A percentile compares a stretch with the other conserved stretches of the same genome.
Evolutionary conservation across 2,888 invertebrate genomes (phyloP).

Genomic region (Zaprionus obscuricornis): DNA sequence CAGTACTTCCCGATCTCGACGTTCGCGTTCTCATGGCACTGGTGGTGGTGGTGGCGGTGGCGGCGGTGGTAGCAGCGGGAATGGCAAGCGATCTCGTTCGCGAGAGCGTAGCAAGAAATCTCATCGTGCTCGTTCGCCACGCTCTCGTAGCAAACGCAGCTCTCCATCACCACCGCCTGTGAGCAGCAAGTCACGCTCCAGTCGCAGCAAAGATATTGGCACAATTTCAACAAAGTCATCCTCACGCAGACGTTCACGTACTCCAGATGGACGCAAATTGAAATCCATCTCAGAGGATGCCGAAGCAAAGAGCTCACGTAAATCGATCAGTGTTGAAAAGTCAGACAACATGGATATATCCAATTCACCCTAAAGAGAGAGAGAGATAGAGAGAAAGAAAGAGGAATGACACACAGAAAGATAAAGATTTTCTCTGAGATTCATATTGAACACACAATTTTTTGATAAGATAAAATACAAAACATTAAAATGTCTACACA

Average conservation of each 20-base stretch:
- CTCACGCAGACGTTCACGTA: conserved; percentile 80
- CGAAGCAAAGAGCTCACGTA: conserved; percentile 81
- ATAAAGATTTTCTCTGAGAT: too few relatives aligned
- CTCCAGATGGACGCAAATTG: conserved; percentile 80
- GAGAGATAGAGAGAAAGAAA: background rate
- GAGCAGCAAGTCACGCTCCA: conserved; percentile 65
- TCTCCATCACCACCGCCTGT: conserved; percentile 82
- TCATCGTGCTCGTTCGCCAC: conserved; percentile 84
- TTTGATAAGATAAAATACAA: conserved; percentile 25
- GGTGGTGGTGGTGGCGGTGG: conserved; percentile 32
- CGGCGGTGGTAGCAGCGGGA: conserved; percentile 41
- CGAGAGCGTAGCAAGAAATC: conserved; percentile 86
- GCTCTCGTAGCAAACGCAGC: conserved; percentile 82
- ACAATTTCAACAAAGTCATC: conserved; percentile 60
- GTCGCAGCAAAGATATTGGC: conserved; percentile 80
- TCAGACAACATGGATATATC: conserved; percentile 92
- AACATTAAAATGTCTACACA: too few relatives aligned
- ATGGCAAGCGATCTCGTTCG: conserved; percentile 84
- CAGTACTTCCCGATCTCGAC: conserved; percentile 74
- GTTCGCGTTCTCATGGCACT: conserved; percentile 65
- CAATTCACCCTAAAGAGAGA: conserved; percentile 87
- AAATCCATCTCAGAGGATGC: conserved; percentile 80
- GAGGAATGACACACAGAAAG: too few relatives aligned
- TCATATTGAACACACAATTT: too few relatives aligned
- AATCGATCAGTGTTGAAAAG: conserved; percentile 84